phyloP scores from a whole-genome alignment of 1,140 invertebrate species.

The Trachelipus rathkii region DNA sequence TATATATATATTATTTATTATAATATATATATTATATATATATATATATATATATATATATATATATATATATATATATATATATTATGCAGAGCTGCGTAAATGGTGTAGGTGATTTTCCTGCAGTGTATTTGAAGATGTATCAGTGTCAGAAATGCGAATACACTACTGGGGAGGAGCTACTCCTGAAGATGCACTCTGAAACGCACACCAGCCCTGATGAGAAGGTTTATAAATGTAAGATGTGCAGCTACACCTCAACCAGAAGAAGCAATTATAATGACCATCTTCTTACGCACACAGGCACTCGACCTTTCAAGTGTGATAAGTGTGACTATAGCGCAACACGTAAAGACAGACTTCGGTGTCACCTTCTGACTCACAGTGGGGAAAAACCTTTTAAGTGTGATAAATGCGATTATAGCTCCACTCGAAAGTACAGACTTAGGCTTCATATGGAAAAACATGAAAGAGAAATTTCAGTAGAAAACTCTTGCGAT shows the following conservation, averaged over 20 bases:
- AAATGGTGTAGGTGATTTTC: no score
- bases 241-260: not conserved
- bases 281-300: not conserved
- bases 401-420: constrained; percentile 17
- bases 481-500: no score
- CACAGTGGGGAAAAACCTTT: constrained; percentile 8
- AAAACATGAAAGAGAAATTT: no score
- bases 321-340: constrained; percentile 13
- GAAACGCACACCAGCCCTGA: not conserved
- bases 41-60: no score
- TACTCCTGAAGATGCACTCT: no score
- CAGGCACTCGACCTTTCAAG: constrained; percentile 2
- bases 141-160: no score
- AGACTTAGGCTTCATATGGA: constrained; percentile 4
- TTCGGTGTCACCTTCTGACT: not conserved
- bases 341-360: not conserved
- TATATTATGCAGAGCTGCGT: no score
- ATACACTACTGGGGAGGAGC: no score
- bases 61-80: no score
- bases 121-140: no score
- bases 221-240: constrained; percentile 13
- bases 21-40: no score
- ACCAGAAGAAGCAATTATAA: constrained; percentile 3
- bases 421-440: not conserved
- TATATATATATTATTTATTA: no score